Evolutionary conservation across 2,797 vertebrate genomes (phyloP).

Genomic region (Gambusia yucatana): DNA sequence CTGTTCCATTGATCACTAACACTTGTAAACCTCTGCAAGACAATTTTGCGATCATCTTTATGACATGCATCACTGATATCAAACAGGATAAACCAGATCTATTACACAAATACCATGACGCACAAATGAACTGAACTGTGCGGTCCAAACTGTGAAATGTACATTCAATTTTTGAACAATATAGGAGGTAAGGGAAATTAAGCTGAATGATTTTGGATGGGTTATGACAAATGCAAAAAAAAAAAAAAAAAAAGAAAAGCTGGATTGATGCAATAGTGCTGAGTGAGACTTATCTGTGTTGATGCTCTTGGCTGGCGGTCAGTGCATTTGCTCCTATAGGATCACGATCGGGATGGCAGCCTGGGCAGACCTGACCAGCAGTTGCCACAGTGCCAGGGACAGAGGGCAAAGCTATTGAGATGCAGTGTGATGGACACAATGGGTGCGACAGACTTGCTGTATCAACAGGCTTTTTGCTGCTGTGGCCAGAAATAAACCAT

Average conservation of each 20-base stretch:
- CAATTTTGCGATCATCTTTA: background rate
- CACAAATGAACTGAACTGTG: background rate
- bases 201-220: conserved; percentile 9
- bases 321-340: conserved; percentile 64
- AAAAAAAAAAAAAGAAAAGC: conserved; percentile 44
- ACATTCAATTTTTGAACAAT: background rate
- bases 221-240: conserved; percentile 34
- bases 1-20: background rate
- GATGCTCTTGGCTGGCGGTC: conserved; percentile 74
- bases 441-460: conserved; percentile 83
- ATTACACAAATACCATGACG: background rate
- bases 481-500: conserved; percentile 85
- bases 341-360: conserved; percentile 69
- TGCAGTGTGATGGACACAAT: conserved; percentile 83
- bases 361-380: conserved; percentile 76
- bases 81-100: background rate
- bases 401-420: conserved; percentile 83
- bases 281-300: conserved; percentile 75
- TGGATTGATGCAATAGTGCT: conserved; percentile 72
- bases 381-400: conserved; percentile 72
- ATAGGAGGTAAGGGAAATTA: background rate
- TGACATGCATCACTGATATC: background rate
- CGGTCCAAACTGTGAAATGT: background rate
- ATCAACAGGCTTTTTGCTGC: conserved; percentile 90
- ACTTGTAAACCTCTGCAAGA: background rate